A percentile compares a stretch with the other conserved stretches of the same genome.
These are phyloP conservation scores for pig (Sus scrofa) DNA, from an alignment of 2,113 vertebrate genomes.

Conservation along the genomic window T2T-Sscrofa CM000813.6:69072001-69072500, in stretches of 20 bases:
- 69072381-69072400: not conserved
- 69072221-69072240: constrained; percentile 71
- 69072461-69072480: constrained; percentile 96
- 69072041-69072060: constrained; percentile 64
- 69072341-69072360: constrained; percentile 69
- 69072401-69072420: constrained; percentile 63
- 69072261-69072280: constrained; percentile 68
- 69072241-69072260: constrained; percentile 71
- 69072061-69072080: constrained; percentile 70
- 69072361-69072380: constrained; percentile 65
- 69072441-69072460: constrained; percentile 96
- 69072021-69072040: constrained; percentile 84
- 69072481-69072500: constrained; percentile 95
- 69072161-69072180: constrained; percentile 71
- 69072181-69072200: constrained; percentile 75
- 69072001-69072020: constrained; percentile 72
- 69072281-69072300: constrained; percentile 65
- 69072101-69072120: constrained; percentile 74
- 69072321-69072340: constrained; percentile 61
- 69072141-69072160: constrained; percentile 79
- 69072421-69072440: constrained; percentile 93
- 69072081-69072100: constrained; percentile 73
- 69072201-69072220: constrained; percentile 78
- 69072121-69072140: constrained; percentile 70
- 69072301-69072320: constrained; percentile 69